These are phyloP conservation scores for Scytalopus superciliaris DNA, from an alignment of 2,113 vertebrate genomes.

Conservation along the genomic window DNA sequence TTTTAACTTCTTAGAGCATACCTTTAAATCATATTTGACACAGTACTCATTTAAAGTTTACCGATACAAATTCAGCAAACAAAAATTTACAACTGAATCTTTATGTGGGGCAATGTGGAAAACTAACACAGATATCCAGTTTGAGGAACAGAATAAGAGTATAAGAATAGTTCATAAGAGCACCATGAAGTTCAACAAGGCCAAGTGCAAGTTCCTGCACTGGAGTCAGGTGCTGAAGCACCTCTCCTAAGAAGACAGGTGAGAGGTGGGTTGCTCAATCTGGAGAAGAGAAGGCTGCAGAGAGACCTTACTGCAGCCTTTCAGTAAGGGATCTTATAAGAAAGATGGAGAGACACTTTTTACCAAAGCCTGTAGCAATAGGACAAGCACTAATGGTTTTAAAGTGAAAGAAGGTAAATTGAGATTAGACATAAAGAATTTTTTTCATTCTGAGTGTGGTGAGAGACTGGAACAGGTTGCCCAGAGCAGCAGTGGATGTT, in stretches of 20 bases:
- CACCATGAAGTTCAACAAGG: accelerated
- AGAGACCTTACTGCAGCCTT: background rate
- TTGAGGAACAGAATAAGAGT: background rate
- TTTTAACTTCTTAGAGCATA: background rate
- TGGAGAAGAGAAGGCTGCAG: background rate
- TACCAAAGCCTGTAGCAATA: background rate
- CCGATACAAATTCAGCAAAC: background rate
- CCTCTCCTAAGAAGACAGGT: background rate
- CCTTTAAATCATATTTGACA: background rate
- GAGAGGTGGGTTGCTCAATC: background rate
- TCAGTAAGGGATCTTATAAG: background rate
- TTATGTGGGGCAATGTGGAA: background rate
- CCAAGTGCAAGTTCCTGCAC: background rate
- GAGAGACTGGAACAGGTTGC: background rate
- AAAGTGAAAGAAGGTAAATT: background rate
- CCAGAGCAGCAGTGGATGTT: background rate
- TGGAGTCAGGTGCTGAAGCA: background rate
- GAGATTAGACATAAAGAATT: background rate
- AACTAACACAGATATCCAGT: background rate
- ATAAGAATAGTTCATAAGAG: background rate
- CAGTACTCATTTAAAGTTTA: background rate
- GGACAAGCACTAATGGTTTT: background rate
- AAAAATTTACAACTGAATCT: background rate
- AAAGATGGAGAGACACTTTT: background rate
- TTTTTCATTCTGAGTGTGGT: background rate